Conservation (phyloP, 2,113 vertebrate species). For the Sphyrna mokarran region DNA sequence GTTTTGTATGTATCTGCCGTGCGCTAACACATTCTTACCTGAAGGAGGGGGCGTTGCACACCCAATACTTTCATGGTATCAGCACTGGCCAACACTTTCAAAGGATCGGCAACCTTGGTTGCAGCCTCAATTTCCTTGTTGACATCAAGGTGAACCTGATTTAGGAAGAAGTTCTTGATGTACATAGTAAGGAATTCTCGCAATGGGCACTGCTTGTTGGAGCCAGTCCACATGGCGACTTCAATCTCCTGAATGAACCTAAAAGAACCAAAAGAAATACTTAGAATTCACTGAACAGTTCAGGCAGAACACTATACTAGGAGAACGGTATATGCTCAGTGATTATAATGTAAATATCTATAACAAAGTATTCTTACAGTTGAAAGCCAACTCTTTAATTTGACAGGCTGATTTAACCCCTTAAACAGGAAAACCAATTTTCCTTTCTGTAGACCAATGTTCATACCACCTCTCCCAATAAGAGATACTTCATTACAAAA, state of each 20-base stretch:
- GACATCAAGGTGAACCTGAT: conserved; percentile 86
- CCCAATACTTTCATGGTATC: conserved; percentile 93
- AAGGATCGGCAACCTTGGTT: conserved; percentile 81
- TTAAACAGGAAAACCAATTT: not conserved
- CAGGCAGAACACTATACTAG: not conserved
- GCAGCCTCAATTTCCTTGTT: conserved; percentile 92
- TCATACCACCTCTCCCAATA: not conserved
- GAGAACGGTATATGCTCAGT: too few relatives aligned
- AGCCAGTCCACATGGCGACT: conserved; percentile 73
- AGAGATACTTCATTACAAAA: not conserved
- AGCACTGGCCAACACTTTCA: conserved; percentile 83
- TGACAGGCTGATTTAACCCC: not conserved
- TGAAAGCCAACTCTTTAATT: not conserved
- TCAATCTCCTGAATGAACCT: conserved; percentile 97
- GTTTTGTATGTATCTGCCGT: not conserved
- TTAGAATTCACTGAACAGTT: not conserved
- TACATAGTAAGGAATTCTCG: conserved; percentile 89
- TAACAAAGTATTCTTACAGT: not conserved
- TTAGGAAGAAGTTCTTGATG: conserved; percentile 95
- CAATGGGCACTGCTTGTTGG: conserved; percentile 88
- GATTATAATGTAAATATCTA: not conserved
- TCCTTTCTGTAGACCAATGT: not conserved
- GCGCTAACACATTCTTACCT: conserved; percentile 59
- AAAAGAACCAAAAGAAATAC: conserved; percentile 41
- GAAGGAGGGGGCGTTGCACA: conserved; percentile 84